A percentile compares a stretch with the other conserved stretches of the same genome.
Conservation (phyloP, 2,797 vertebrate genomes). For the Columba guinea region DNA sequence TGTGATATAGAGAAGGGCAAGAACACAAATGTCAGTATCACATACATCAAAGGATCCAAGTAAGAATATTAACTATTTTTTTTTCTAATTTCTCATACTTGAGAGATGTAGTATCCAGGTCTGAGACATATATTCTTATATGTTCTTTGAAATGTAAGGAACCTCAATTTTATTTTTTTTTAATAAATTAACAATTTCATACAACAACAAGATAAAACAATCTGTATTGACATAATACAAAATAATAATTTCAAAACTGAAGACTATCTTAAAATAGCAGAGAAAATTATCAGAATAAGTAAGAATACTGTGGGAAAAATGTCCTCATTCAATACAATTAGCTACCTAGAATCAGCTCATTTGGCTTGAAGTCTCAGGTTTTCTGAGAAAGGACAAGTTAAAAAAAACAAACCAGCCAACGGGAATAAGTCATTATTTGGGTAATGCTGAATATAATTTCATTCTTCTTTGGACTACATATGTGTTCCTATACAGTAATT, state of each 20-base stretch:
- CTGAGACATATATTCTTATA: not conserved
- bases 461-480: not conserved
- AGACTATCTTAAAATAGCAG: not conserved
- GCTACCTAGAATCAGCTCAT: not conserved
- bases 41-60: not conserved
- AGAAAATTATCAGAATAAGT: not conserved
- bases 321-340: not conserved
- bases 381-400: not conserved
- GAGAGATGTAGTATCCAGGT: not conserved
- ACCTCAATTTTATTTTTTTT: not conserved
- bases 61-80: not conserved
- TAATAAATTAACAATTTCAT: not conserved
- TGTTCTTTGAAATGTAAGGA: not conserved
- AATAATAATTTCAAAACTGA: not conserved
- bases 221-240: not conserved
- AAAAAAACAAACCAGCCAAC: not conserved
- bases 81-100: not conserved
- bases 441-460: not conserved
- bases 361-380: not conserved
- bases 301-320: not conserved
- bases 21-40: not conserved
- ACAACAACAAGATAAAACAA: not conserved
- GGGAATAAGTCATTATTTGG: not conserved
- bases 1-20: not conserved
- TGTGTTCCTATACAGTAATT: not conserved